A percentile compares a stretch with the other conserved stretches of the same genome.
Evolutionary conservation across 2,113 vertebrate species (phyloP).

Genomic region (Ascaphus truei): DNA sequence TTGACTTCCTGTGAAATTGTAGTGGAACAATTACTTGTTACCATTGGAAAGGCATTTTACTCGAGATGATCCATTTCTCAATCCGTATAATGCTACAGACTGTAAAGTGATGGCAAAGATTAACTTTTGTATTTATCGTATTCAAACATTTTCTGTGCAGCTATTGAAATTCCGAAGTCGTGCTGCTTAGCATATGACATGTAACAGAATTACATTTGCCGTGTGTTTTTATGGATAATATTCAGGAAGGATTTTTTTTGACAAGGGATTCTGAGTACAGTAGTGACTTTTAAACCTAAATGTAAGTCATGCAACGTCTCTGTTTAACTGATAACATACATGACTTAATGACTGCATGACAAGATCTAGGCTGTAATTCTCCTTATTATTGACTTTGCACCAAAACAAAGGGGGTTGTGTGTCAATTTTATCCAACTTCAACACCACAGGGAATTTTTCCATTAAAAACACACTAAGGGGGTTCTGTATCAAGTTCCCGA

Average conservation of each 20-base stretch:
- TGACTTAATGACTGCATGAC: not conserved
- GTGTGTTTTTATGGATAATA: not conserved
- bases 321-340: not conserved
- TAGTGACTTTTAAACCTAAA: too few species aligned
- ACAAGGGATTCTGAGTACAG: not conserved
- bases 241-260: not conserved
- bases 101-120: not conserved
- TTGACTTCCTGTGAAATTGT: not conserved
- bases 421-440: not conserved
- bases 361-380: not conserved
- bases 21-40: not conserved
- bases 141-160: not conserved
- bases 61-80: not conserved
- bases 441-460: not conserved
- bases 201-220: not conserved
- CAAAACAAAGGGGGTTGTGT: not conserved
- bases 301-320: not conserved
- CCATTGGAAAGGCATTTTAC: not conserved
- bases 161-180: not conserved
- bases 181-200: not conserved
- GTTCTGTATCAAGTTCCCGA: not conserved
- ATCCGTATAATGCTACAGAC: not conserved
- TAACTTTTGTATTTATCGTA: not conserved
- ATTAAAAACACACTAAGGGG: conserved; percentile 1
- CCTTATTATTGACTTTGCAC: not conserved